Evolutionary conservation across 2,888 invertebrate species (phyloP).

Genomic region (Andrena minutula): DNA sequence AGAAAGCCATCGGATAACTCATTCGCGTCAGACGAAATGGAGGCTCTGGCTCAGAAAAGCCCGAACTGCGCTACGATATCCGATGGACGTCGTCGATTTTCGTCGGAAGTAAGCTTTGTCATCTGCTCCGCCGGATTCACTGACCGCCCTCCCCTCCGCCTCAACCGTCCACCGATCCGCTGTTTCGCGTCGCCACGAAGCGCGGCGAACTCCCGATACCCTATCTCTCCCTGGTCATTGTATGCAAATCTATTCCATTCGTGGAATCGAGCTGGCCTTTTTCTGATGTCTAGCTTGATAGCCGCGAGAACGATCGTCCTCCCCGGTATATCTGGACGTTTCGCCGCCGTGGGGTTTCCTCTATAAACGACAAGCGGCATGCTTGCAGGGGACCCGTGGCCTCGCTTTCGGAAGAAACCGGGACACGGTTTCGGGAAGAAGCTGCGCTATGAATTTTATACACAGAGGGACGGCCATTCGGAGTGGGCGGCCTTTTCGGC

Average conservation of each 20-base stretch:
- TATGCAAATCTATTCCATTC: constrained; percentile 83
- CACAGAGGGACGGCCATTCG: constrained; percentile 17
- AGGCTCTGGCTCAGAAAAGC: constrained; percentile 43
- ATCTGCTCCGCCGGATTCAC: constrained; percentile 69
- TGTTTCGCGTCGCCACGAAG: constrained; percentile 51
- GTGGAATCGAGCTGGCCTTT: constrained; percentile 81
- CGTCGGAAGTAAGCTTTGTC: constrained; percentile 75
- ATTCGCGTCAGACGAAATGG: constrained; percentile 30
- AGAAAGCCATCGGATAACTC: constrained; percentile 52
- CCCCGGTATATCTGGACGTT: constrained; percentile 64
- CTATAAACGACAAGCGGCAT: constrained; percentile 34
- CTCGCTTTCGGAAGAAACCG: constrained; percentile 42
- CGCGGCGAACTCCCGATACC: constrained; percentile 64
- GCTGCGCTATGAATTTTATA: constrained; percentile 47
- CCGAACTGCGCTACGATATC: constrained; percentile 35
- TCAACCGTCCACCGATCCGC: constrained; percentile 7
- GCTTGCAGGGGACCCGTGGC: constrained; percentile 3
- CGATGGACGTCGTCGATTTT: constrained; percentile 65
- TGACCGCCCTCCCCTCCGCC: constrained; percentile 3
- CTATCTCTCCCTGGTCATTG: constrained; percentile 81
- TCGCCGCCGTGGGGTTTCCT: constrained; percentile 63
- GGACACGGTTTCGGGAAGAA: constrained; percentile 45
- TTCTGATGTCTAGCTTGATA: constrained; percentile 83
- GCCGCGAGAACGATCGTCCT: constrained; percentile 73
- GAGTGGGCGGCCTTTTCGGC: constrained; percentile 10